Evolutionary conservation across 2,888 invertebrate genomes (phyloP).

Genomic region (Papilio elwesi): DNA sequence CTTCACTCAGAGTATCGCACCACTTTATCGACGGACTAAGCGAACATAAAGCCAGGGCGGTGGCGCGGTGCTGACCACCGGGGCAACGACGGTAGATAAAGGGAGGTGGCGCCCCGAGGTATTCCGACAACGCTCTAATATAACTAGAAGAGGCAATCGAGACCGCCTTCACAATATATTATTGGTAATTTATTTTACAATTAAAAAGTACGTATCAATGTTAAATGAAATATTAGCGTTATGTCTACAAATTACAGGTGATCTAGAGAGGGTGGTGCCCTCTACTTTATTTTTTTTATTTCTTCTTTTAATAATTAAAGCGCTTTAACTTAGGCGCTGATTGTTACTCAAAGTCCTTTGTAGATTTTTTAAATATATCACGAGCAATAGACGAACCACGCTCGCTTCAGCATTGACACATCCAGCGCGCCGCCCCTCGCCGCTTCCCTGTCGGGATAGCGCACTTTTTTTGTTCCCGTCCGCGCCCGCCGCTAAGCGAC

Average conservation of each 20-base stretch:
- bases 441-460: slow-evolving; percentile 23
- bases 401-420: slow-evolving; percentile 21
- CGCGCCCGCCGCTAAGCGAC: slow-evolving; percentile 69
- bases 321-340: too few species aligned
- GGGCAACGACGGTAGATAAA: slow-evolving; percentile 52
- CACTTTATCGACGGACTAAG: slow-evolving; percentile 53
- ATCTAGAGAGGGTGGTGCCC: too few species aligned
- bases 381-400: slow-evolving; percentile 3
- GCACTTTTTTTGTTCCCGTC: slow-evolving; percentile 33
- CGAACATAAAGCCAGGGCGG: slow-evolving; percentile 43
- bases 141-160: slow-evolving; percentile 44
- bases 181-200: too few species aligned
- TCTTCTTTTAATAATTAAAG: too few species aligned
- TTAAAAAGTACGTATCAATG: too few species aligned
- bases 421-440: slow-evolving; percentile 42
- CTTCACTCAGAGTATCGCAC: slow-evolving; percentile 44
- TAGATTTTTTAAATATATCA: too few species aligned
- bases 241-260: too few species aligned
- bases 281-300: too few species aligned
- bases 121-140: slow-evolving; percentile 43
- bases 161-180: neutral
- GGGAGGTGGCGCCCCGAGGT: slow-evolving; percentile 55
- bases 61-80: slow-evolving; percentile 44
- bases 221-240: too few species aligned
- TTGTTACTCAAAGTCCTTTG: too few species aligned